These are phyloP conservation scores for Choloepus hoffmanni DNA, from an alignment of 2,113 vertebrate genomes.

Conservation along the genomic window DNA sequence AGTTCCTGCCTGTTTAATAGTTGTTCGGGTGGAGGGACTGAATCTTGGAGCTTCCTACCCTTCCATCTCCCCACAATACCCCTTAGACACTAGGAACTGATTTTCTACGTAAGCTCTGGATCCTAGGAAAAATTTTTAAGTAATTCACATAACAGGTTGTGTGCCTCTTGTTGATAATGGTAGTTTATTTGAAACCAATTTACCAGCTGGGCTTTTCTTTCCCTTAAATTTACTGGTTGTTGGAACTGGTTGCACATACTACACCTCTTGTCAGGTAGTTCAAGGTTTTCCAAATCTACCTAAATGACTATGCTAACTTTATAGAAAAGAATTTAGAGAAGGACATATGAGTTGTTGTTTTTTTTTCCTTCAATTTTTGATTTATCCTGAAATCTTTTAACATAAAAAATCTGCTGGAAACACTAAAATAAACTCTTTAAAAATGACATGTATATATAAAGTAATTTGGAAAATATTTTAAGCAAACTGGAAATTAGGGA, in stretches of 20 bases:
- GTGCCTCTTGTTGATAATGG: background rate
- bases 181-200: background rate
- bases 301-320: background rate
- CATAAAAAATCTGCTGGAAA: background rate
- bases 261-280: background rate
- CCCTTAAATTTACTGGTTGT: background rate
- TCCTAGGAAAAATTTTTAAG: background rate
- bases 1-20: too few species aligned
- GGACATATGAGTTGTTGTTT: background rate
- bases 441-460: background rate
- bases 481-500: background rate
- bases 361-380: background rate
- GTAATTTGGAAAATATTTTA: background rate
- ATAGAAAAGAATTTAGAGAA: background rate
- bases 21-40: too few species aligned
- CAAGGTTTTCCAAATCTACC: background rate
- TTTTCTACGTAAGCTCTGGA: background rate
- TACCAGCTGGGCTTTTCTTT: background rate
- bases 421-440: background rate
- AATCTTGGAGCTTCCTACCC: too few species aligned
- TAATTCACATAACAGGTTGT: background rate
- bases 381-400: background rate
- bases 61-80: too few species aligned
- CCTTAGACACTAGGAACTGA: too few species aligned
- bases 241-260: background rate